These are phyloP conservation scores for Cromileptes altivelis DNA, from an alignment of 2,113 vertebrate species.

Conservation along the genomic window DNA sequence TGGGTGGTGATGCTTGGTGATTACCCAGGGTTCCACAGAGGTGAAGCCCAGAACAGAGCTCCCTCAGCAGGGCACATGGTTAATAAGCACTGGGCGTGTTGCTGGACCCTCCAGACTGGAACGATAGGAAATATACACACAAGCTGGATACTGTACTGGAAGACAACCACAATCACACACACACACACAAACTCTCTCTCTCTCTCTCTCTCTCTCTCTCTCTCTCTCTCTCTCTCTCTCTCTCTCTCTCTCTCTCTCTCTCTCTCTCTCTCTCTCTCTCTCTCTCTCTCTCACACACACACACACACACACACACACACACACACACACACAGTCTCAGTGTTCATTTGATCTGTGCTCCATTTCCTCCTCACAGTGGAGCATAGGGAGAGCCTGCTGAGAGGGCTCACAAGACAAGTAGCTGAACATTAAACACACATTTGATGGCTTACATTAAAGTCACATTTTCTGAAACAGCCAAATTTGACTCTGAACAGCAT, in stretches of 20 bases:
- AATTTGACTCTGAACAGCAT: conserved; percentile 32
- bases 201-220: too few species aligned
- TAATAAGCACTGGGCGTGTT: conserved; percentile 61
- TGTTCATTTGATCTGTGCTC: conserved; percentile 46
- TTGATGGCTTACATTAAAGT: conserved; percentile 46
- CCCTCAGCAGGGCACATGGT: conserved; percentile 61
- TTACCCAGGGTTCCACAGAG: conserved; percentile 66
- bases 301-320: conserved; percentile 13
- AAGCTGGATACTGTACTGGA: conserved; percentile 42
- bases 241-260: too few species aligned
- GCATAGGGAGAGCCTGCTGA: conserved; percentile 24
- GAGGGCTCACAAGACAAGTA: conserved; percentile 50
- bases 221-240: too few species aligned
- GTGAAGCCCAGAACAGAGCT: conserved; percentile 67
- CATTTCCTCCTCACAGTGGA: conserved; percentile 53
- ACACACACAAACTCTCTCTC: background rate
- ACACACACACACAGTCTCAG: conserved; percentile 21
- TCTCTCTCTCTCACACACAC: background rate
- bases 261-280: background rate
- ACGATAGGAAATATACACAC: conserved; percentile 52
- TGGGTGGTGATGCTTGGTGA: conserved; percentile 66
- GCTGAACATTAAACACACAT: conserved; percentile 49
- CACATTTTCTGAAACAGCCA: conserved; percentile 40
- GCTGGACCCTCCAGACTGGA: conserved; percentile 59
- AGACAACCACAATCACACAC: conserved; percentile 18